Percentiles rank a stretch among this genome's conserved stretches.
These are phyloP conservation scores for Omphaloscelis lunosa DNA, from an alignment of 2,888 invertebrate species.

Conservation along the genomic window DNA sequence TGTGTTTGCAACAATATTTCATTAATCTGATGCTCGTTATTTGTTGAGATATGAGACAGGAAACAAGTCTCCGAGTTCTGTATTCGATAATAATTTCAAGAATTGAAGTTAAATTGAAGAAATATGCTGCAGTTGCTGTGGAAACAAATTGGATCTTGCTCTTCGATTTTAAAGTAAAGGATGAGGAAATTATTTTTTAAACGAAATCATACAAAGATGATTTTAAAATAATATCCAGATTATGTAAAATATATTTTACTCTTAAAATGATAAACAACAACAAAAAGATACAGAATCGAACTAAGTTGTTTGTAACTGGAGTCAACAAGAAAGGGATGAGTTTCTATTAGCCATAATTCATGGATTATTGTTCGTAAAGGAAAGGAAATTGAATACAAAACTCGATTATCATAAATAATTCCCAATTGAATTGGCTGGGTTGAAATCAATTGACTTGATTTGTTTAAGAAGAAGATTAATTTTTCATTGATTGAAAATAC, in stretches of 20 bases:
- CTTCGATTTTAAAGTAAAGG: conserved; percentile 9
- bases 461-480: conserved; percentile 67
- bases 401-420: conserved; percentile 82
- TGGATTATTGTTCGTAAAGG: conserved; percentile 75
- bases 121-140: conserved; percentile 7
- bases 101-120: conserved; percentile 22
- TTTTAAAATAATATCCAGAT: background rate
- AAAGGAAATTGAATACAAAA: conserved; percentile 84
- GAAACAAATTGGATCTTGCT: conserved; percentile 16
- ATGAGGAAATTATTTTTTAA: background rate
- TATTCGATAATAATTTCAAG: conserved; percentile 22
- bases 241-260: background rate
- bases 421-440: conserved; percentile 68
- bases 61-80: conserved; percentile 1
- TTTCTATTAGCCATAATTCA: conserved; percentile 77
- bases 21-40: conserved; percentile 22
- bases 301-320: conserved; percentile 58
- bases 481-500: conserved; percentile 54
- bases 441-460: conserved; percentile 74
- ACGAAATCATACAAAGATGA: background rate
- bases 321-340: conserved; percentile 69
- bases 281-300: conserved; percentile 44
- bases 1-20: conserved; percentile 24
- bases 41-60: conserved; percentile 11
- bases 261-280: conserved; percentile 31